Evolutionary conservation across 2,888 invertebrate genomes (phyloP).

Genomic region (Caenorhabditis sp.): DNA sequence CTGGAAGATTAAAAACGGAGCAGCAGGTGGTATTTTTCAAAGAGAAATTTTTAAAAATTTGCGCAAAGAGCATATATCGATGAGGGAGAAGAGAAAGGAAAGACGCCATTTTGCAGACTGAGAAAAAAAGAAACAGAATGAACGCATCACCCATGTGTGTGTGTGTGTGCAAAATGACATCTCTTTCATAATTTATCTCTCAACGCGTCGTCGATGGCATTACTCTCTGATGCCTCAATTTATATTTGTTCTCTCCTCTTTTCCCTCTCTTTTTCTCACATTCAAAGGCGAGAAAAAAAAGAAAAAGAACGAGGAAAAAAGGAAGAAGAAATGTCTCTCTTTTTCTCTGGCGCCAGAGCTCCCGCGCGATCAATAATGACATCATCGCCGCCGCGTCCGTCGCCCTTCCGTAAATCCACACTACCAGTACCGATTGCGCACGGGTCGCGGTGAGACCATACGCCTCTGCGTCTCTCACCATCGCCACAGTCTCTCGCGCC

Average conservation of each 20-base stretch:
- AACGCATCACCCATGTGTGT: not conserved
- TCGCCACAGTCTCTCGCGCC: constrained; percentile 14
- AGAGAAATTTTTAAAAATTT: no score
- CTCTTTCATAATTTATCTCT: constrained; percentile 8
- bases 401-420: constrained; percentile 49
- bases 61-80: not conserved
- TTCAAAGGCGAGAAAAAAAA: not conserved
- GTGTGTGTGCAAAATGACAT: constrained; percentile 9
- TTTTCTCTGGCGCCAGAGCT: not conserved
- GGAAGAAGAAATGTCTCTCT: not conserved
- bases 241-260: constrained; percentile 10
- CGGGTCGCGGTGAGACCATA: constrained; percentile 34
- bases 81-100: not conserved
- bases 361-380: constrained; percentile 1
- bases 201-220: not conserved
- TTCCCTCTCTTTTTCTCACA: not conserved
- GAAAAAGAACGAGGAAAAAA: not conserved
- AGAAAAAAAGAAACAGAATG: not conserved
- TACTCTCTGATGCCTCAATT: constrained; percentile 9
- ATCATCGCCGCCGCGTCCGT: not conserved
- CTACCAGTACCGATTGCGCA: not conserved
- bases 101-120: not conserved
- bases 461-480: constrained; percentile 29
- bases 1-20: not conserved
- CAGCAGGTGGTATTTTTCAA: not conserved